Evolutionary conservation across 1,140 invertebrate species (phyloP).

Genomic region (Ptiloglossa arizonensis): DNA sequence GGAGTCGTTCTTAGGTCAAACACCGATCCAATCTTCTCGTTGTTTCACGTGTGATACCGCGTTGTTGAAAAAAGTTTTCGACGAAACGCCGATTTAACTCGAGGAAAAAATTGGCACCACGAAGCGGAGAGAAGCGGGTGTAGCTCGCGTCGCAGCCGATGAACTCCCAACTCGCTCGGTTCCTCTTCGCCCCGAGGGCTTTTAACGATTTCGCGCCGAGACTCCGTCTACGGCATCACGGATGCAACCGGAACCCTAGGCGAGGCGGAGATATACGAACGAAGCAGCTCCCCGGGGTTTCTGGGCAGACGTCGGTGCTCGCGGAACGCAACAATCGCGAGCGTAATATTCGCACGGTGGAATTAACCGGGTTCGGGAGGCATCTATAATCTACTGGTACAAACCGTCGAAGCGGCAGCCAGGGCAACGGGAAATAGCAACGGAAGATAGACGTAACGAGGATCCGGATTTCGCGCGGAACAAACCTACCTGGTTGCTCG

Average conservation of each 20-base stretch:
- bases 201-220: not conserved
- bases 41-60: too few relatives aligned
- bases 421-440: too few relatives aligned
- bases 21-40: too few relatives aligned
- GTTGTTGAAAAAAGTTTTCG: too few relatives aligned
- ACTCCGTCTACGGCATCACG: not conserved
- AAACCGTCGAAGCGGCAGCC: not conserved
- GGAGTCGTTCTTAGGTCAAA: too few relatives aligned
- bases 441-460: too few relatives aligned
- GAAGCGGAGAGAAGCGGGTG: not conserved
- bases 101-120: not conserved
- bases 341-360: not conserved
- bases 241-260: not conserved
- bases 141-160: not conserved
- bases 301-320: not conserved
- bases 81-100: too few relatives aligned
- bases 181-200: not conserved
- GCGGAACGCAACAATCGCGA: not conserved
- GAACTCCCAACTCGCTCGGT: conserved; percentile 3
- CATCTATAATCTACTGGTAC: not conserved
- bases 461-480: too few relatives aligned
- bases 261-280: too few relatives aligned
- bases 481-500: too few relatives aligned
- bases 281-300: not conserved
- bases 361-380: not conserved